Conservation (phyloP, 2,888 invertebrate species). For the Trilocha varians region DNA sequence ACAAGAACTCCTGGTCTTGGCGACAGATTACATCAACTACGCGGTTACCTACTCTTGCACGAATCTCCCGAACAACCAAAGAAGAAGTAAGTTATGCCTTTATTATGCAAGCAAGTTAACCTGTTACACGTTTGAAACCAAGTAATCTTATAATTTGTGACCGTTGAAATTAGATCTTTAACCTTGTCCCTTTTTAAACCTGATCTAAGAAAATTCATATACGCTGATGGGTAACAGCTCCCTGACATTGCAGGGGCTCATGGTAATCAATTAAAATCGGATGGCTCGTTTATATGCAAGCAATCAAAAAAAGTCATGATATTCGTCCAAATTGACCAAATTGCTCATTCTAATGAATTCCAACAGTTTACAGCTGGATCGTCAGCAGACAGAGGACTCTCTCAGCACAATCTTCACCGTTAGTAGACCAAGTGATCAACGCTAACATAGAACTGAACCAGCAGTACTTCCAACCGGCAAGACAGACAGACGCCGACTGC, state of each 20-base stretch:
- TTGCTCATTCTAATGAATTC: slow-evolving; percentile 8
- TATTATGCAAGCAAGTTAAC: too few species aligned
- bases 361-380: slow-evolving; percentile 56
- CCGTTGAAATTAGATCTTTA: too few species aligned
- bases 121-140: too few species aligned
- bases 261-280: too few species aligned
- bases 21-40: slow-evolving; percentile 76
- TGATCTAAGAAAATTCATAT: too few species aligned
- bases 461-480: slow-evolving; percentile 24
- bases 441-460: slow-evolving; percentile 30
- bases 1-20: slow-evolving; percentile 66
- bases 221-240: too few species aligned
- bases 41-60: slow-evolving; percentile 77
- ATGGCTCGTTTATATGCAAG: too few species aligned
- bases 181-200: too few species aligned
- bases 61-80: slow-evolving; percentile 49
- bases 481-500: slow-evolving; percentile 31
- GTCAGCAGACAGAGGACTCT: slow-evolving; percentile 36
- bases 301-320: too few species aligned
- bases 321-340: too few species aligned
- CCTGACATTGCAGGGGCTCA: too few species aligned
- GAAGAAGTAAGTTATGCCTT: slow-evolving; percentile 50
- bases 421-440: slow-evolving; percentile 29
- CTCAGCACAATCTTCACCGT: slow-evolving; percentile 14
- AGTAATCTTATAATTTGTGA: too few species aligned